Conservation (phyloP, 1,140 invertebrate genomes). For the Drosophila erecta region DNA sequence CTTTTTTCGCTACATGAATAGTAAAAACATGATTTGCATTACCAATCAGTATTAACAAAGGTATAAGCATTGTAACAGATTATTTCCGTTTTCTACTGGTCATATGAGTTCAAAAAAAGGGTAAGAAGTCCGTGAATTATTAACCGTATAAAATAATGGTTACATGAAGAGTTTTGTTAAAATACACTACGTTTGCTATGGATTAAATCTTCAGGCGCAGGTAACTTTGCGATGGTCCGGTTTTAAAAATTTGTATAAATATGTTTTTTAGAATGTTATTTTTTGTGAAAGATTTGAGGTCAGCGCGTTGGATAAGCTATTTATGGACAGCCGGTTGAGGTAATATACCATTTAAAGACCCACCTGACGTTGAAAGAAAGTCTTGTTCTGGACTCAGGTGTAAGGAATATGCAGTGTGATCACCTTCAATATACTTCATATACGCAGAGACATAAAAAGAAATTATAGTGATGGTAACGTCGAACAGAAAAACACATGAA, state of each 20-base stretch:
- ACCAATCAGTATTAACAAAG: background rate
- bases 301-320: conserved; percentile 36
- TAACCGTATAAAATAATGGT: conserved; percentile 1
- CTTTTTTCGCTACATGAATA: background rate
- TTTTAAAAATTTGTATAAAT: conserved; percentile 10
- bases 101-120: background rate
- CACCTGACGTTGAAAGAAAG: conserved; percentile 43
- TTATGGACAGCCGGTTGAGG: conserved; percentile 33
- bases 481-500: conserved; percentile 30
- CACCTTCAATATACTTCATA: conserved; percentile 57
- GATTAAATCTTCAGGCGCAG: conserved; percentile 5
- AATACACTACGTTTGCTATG: conserved; percentile 26
- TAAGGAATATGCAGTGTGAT: conserved; percentile 58
- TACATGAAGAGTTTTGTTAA: background rate
- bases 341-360: conserved; percentile 29
- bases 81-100: background rate
- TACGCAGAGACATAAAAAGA: conserved; percentile 41
- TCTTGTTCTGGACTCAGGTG: conserved; percentile 55
- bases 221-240: conserved; percentile 10
- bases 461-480: conserved; percentile 38
- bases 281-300: conserved; percentile 16
- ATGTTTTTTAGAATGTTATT: conserved; percentile 7
- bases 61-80: background rate
- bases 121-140: background rate
- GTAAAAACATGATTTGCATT: background rate